Evolutionary conservation across 2,888 invertebrate genomes (phyloP), one percentile per base, ranked within the genome.

Genomic region (Lasioglossum oenotherae): DNA sequence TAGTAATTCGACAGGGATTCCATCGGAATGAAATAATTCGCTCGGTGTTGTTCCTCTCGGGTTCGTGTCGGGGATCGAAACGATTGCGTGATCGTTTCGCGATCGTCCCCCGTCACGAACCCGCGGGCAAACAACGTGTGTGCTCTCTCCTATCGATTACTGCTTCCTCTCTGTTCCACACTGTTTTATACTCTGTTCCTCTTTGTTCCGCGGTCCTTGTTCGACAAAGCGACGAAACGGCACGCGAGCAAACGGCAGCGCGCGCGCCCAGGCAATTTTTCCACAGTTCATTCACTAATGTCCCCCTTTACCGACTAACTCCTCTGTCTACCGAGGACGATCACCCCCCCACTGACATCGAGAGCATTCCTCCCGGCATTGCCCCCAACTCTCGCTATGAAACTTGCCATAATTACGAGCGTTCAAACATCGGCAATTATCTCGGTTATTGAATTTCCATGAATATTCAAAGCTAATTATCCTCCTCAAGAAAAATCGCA

Each of bases 261-360:
- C 35, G 31, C 23, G 31, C 23, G 57, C 12, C 57, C 38, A 38
- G 14, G 67, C 46, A 44, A 84, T 84, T 81, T 84, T 81, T 84
- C 81, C 44, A 57, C 76, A n/a, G 77, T 82, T 82, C 82, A 82
- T 82, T 82, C 82, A 79, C 74, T 84, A 81, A 84, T 81, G 73
- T 72, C 67, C 64, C 67, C 49, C 75, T 31, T 76, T 46, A 23
- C 31, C 23, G 72, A 6, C 64, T 53, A 46, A 81, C 67, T 84
- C 35, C 19, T 74, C 57, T 60, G 76, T 73, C 81, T 53, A 73
- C 44, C 35, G 76, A 74, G 83, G 73, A 73, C 81, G 44, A 84
- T 84, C 76, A 57, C 10, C 57, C 57, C 57, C n/a, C 57, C 57
- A 0, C 57, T 2, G 53, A 53, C 23, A 53, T 53, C 53, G 57